These are phyloP conservation scores for Solea senegalensis DNA, from an alignment of 2,113 vertebrate species.

Conservation along the genomic window DNA sequence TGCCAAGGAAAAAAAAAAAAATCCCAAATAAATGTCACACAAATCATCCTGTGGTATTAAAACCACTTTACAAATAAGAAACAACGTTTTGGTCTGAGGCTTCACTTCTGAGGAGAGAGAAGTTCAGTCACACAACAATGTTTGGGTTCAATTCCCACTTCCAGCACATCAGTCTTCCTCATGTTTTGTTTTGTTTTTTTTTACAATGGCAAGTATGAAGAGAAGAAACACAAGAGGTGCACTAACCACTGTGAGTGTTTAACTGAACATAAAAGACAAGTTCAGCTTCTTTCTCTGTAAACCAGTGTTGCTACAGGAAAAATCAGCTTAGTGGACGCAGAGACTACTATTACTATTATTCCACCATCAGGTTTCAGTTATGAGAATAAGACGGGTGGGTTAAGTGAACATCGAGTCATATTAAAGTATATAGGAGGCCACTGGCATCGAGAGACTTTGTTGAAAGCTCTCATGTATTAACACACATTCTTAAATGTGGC, in stretches of 20 bases:
- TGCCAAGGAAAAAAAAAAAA: slow-evolving; percentile 41
- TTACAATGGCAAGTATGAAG: not conserved
- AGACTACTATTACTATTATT: slow-evolving; percentile 60
- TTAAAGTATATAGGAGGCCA: slow-evolving; percentile 75
- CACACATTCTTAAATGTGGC: slow-evolving; percentile 70
- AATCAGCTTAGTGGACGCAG: slow-evolving; percentile 49
- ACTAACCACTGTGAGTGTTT: not conserved
- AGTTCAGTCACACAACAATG: slow-evolving; percentile 15
- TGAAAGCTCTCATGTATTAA: slow-evolving; percentile 77
- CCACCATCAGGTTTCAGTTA: slow-evolving; percentile 80
- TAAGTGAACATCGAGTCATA: slow-evolving; percentile 80
- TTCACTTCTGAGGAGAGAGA: not conserved
- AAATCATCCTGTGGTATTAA: slow-evolving; percentile 63
- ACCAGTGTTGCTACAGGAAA: slow-evolving; percentile 19
- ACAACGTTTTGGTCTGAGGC: slow-evolving; percentile 42
- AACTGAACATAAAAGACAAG: slow-evolving; percentile 40
- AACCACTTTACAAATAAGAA: slow-evolving; percentile 40
- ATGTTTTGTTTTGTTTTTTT: not conserved
- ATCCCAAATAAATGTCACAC: slow-evolving; percentile 67
- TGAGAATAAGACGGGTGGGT: slow-evolving; percentile 60
- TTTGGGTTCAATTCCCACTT: slow-evolving; percentile 22
- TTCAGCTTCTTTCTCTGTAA: slow-evolving; percentile 26
- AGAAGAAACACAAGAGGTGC: not conserved
- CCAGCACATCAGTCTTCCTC: slow-evolving; percentile 1
- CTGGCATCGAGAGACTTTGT: slow-evolving; percentile 69